Evolutionary conservation across 2,797 vertebrate genomes (phyloP).

Genomic region (Amblyraja radiata): DNA sequence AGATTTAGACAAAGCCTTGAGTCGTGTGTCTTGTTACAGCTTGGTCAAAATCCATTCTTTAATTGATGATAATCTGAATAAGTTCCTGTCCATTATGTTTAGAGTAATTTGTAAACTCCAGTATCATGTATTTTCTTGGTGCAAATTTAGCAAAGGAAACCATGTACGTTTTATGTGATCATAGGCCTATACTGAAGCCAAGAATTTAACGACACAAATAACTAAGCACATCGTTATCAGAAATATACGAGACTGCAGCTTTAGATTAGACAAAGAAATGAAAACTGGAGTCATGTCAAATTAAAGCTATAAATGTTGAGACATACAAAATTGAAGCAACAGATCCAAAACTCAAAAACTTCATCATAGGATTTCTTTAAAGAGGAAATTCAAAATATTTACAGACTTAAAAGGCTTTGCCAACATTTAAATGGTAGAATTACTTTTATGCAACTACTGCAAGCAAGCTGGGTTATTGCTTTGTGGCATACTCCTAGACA

Average conservation of each 20-base stretch:
- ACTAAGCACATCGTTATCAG: background rate
- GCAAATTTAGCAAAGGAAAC: background rate
- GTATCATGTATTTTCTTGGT: background rate
- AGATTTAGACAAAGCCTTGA: too few relatives aligned
- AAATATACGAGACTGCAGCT: background rate
- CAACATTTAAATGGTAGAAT: background rate
- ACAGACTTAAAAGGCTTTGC: background rate
- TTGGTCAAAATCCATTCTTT: too few relatives aligned
- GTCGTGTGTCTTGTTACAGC: too few relatives aligned
- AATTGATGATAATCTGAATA: too few relatives aligned
- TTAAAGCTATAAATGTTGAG: background rate
- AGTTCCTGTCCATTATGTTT: too few relatives aligned
- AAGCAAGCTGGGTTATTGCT: background rate
- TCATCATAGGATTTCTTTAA: background rate
- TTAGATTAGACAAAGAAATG: background rate
- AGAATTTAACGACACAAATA: background rate
- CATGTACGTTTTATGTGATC: background rate
- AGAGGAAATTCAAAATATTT: background rate
- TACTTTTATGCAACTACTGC: background rate
- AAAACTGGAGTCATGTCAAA: background rate
- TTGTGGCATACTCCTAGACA: background rate
- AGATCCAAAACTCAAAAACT: background rate
- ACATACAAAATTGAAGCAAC: background rate
- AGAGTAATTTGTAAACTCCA: too few relatives aligned
- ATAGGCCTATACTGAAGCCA: background rate